Base-by-base conservation (phyloP, 2,888 invertebrate species). In the Alloscopus bannaensis region DNA sequence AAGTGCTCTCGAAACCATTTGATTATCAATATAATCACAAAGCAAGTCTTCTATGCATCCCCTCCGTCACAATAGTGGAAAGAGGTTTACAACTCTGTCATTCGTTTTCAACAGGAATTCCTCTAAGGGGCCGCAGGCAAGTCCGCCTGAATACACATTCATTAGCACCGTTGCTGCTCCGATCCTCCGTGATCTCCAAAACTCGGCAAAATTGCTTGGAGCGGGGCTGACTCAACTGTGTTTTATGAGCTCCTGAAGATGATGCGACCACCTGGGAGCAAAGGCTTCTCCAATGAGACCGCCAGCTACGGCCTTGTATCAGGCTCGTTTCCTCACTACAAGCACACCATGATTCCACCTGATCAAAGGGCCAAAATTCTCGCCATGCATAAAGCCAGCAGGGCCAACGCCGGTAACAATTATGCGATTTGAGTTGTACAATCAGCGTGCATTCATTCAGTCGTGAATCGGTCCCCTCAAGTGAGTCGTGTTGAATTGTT, bases 351-450 rank as follows among this genome's bases (percentile, higher is more conserved):
- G 29, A 82, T 82, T 80, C 82, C 82, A 3, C 55, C 78, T 0
- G 82, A 82, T 59, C 82, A 82, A 55, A 64, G 70, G 36, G 77
- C 73, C 0, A 82, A 82, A 31, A 40, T 82, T 0, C 50, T 82
- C n/a, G 82, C 73, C 13, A 82, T 82, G 82, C 82, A 82, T 45
- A 59, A 64, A 75, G 82, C 78, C 1, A 78, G 80, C 36, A 64
- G 80, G 45, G 82, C 80, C 2, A 82, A 82, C 71, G 82, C 82
- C 16, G 82, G 82, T 82, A 62, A 42, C n/a, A n/a, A n/a, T n/a
- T n/a, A n/a, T n/a, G n/a, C n/a, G n/a, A n/a, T n/a, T n/a, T n/a
- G n/a, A n/a, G n/a, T n/a, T n/a, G n/a, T n/a, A n/a, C n/a, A n/a
- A n/a, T n/a, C n/a, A n/a, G n/a, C n/a, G n/a, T n/a, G n/a, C n/a